Evolutionary conservation across 2,797 vertebrate genomes (phyloP).

Genomic region (Gymnoscopelus braueri): DNA sequence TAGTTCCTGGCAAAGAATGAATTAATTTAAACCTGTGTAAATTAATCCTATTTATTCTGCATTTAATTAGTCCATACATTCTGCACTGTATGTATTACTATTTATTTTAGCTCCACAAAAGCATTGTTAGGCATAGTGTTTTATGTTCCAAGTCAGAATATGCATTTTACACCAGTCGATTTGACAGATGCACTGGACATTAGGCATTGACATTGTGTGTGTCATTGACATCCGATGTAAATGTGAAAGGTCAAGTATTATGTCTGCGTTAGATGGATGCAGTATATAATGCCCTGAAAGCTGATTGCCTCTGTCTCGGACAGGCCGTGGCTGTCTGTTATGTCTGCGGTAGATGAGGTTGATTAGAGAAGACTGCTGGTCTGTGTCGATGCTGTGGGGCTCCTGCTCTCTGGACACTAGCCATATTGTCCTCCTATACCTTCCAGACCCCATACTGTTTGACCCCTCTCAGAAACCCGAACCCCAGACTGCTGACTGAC

Average conservation of each 20-base stretch:
- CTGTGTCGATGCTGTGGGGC: constrained; percentile 38
- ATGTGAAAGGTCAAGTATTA: constrained; percentile 68
- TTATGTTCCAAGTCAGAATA: neutral
- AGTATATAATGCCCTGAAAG: constrained; percentile 64
- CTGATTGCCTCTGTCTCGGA: constrained; percentile 60
- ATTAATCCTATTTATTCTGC: too few species aligned
- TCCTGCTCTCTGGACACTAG: constrained; percentile 39
- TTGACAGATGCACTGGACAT: constrained; percentile 6
- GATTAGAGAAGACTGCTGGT: constrained; percentile 58
- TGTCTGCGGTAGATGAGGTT: constrained; percentile 55
- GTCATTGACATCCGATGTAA: constrained; percentile 42
- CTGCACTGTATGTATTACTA: neutral
- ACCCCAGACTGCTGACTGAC: constrained; percentile 51
- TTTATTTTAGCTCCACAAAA: constrained; percentile 24
- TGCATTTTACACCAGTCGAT: neutral
- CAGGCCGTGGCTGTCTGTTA: constrained; percentile 47
- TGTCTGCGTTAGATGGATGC: constrained; percentile 45
- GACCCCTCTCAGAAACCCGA: constrained; percentile 71
- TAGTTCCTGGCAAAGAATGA: too few species aligned
- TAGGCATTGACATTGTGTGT: neutral
- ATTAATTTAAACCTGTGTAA: too few species aligned
- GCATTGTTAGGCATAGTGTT: neutral
- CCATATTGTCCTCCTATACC: constrained; percentile 45
- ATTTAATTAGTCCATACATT: constrained; percentile 25
- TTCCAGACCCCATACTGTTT: constrained; percentile 36